A percentile compares a stretch with the other conserved stretches of the same genome.
These are phyloP conservation scores for Sericinus montela DNA, from an alignment of 2,888 invertebrate species.

Conservation along the genomic window DNA sequence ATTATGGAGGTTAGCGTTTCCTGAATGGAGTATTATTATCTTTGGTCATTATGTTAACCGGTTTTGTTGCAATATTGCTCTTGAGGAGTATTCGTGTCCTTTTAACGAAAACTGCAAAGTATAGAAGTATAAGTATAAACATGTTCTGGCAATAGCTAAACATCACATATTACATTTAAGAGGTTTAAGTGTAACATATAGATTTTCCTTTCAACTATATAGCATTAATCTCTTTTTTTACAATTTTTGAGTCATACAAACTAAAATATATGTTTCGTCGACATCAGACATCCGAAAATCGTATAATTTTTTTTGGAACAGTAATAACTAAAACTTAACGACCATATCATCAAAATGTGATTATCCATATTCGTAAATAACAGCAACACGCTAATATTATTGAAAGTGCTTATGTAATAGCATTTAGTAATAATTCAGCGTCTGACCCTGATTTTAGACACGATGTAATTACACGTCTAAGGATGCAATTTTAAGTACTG, in stretches of 20 bases:
- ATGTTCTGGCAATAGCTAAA: no score
- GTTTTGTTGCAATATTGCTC: slow-evolving; percentile 1
- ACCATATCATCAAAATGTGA: slow-evolving; percentile 57
- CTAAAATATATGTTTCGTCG: no score
- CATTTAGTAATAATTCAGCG: slow-evolving; percentile 46
- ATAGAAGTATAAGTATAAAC: no score
- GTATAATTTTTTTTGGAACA: slow-evolving; percentile 24
- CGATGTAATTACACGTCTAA: slow-evolving; percentile 11
- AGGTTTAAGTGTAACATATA: no score
- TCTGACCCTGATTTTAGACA: slow-evolving; percentile 24
- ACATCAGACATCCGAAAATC: neutral
- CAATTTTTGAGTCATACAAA: no score
- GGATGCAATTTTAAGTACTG: slow-evolving; percentile 16
- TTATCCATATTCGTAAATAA: slow-evolving; percentile 53
- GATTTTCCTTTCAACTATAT: no score
- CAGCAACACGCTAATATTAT: slow-evolving; percentile 45
- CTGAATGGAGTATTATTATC: slow-evolving; percentile 12
- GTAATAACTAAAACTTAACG: slow-evolving; percentile 49
- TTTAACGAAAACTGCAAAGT: neutral
- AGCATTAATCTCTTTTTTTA: no score
- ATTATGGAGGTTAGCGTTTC: slow-evolving; percentile 11
- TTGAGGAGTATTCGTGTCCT: slow-evolving; percentile 4
- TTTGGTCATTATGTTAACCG: slow-evolving; percentile 7
- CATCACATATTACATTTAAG: no score
- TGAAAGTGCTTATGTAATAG: slow-evolving; percentile 45